Evolutionary conservation across 2,113 vertebrate genomes (phyloP).

Genomic region (Myrmophylax atrothorax): DNA sequence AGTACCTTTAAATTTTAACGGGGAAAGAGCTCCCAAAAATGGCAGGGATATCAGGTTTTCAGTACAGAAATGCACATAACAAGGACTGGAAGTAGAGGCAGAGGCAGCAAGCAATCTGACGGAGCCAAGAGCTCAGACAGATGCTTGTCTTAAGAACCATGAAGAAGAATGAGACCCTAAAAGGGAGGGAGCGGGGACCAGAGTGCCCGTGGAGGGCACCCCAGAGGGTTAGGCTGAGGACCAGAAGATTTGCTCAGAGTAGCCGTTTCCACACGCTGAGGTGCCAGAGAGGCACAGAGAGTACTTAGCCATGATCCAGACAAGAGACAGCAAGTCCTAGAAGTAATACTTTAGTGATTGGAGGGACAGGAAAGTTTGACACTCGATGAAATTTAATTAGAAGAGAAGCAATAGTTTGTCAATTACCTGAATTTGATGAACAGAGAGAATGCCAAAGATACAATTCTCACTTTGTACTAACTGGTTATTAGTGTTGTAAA

Average conservation of each 20-base stretch:
- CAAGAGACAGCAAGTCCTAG: not conserved
- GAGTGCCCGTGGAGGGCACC: rapidly evolving
- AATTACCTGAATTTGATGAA: not conserved
- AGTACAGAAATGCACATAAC: not conserved
- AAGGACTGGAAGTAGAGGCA: not conserved
- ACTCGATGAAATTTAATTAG: not conserved
- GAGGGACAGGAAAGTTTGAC: not conserved
- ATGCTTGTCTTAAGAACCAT: not conserved
- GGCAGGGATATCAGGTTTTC: not conserved
- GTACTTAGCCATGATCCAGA: not conserved
- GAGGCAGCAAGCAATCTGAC: not conserved
- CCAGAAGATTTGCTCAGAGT: not conserved
- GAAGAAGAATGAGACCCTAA: not conserved
- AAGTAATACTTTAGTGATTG: not conserved
- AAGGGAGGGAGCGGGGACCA: no score
- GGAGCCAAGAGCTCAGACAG: not conserved
- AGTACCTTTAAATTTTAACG: not conserved
- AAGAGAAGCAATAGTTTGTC: not conserved
- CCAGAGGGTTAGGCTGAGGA: not conserved
- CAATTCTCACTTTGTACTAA: not conserved
- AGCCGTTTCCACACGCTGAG: not conserved
- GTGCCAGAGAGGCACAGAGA: not conserved
- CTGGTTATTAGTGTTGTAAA: not conserved
- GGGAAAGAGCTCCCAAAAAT: no score
- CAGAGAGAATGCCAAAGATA: not conserved